Conservation (phyloP, 2,113 vertebrate species). For the Thermophis baileyi region DNA sequence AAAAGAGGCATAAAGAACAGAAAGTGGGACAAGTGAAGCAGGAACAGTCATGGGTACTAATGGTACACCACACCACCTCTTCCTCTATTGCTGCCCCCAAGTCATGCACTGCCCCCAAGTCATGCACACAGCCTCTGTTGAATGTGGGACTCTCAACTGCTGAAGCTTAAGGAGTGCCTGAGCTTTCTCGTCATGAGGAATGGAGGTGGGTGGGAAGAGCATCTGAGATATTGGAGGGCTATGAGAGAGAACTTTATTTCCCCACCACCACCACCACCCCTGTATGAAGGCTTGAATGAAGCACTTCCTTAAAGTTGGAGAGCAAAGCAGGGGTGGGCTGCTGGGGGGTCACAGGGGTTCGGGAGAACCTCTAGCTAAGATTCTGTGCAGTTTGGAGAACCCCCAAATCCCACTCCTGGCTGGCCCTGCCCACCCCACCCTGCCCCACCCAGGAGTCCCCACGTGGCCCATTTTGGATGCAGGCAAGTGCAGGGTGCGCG, state of each 20-base stretch:
- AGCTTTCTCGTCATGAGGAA: not conserved
- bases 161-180: not conserved
- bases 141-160: not conserved
- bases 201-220: not conserved
- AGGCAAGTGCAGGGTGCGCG: no score
- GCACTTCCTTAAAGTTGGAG: not conserved
- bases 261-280: accelerated
- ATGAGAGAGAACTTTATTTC: not conserved
- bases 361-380: no score
- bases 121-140: not conserved
- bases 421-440: no score
- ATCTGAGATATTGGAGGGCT: not conserved
- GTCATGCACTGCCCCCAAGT: not conserved
- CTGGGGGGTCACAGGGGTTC: no score
- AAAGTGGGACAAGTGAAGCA: not conserved
- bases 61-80: not conserved
- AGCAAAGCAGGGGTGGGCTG: not conserved
- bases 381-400: no score
- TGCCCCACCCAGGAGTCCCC: no score
- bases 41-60: not conserved
- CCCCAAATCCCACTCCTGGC: no score
- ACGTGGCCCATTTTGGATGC: no score
- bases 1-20: not conserved
- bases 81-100: not conserved
- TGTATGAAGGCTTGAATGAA: not conserved